A percentile compares a stretch with the other conserved stretches of the same genome.
Evolutionary conservation across 1,140 invertebrate species (phyloP).

Genomic region (Trichomalopsis sarcophagae): DNA sequence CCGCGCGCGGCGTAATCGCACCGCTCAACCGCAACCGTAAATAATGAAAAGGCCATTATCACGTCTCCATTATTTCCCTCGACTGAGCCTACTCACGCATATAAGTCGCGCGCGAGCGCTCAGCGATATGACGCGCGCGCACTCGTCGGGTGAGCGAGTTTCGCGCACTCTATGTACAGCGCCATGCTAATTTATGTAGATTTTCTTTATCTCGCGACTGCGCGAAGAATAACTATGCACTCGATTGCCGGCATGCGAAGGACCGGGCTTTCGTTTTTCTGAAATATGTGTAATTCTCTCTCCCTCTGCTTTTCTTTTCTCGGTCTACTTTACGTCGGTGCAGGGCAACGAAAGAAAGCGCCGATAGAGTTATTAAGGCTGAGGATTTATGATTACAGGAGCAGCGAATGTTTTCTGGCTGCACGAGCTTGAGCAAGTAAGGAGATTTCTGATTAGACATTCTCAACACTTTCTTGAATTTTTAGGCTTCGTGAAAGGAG

Average conservation of each 20-base stretch:
- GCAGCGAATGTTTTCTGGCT: background rate
- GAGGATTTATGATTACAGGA: slow-evolving; percentile 34
- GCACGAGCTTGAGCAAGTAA: background rate
- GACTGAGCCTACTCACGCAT: slow-evolving; percentile 15
- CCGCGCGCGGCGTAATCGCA: background rate
- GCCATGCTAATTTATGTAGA: slow-evolving; percentile 46
- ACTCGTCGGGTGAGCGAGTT: slow-evolving; percentile 29
- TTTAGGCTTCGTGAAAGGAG: background rate
- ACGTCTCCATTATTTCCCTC: slow-evolving; percentile 16
- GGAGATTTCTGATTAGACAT: no score
- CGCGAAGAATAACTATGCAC: slow-evolving; percentile 29
- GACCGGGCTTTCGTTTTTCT: background rate
- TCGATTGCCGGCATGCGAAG: slow-evolving; percentile 16
- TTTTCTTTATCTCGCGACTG: slow-evolving; percentile 35
- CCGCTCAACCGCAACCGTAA: background rate
- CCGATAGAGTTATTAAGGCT: slow-evolving; percentile 25
- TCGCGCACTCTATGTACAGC: background rate
- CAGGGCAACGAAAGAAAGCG: background rate
- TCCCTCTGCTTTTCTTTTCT: no score
- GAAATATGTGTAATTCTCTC: background rate
- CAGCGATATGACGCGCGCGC: background rate
- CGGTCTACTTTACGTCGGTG: background rate
- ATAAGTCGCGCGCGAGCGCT: background rate
- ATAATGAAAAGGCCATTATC: slow-evolving; percentile 46
- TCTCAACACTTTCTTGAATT: no score